Percentiles rank a stretch among this genome's conserved stretches.
Evolutionary conservation across 2,888 invertebrate species (phyloP).

Genomic region (Calephelis perditalis): DNA sequence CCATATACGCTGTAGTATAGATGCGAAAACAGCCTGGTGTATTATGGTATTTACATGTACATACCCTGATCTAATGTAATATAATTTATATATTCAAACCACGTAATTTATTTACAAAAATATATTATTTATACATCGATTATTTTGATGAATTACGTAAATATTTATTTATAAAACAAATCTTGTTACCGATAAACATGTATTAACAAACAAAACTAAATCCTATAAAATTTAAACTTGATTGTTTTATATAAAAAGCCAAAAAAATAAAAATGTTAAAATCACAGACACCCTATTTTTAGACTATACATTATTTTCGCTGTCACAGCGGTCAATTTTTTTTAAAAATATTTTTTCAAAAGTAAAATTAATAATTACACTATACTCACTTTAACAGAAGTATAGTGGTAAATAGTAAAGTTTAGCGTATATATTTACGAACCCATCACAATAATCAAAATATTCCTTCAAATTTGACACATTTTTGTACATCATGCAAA

Average conservation of each 20-base stretch:
- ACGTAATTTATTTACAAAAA: conserved; percentile 35
- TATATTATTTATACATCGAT: conserved; percentile 35
- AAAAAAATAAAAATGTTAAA: no score
- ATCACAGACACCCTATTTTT: no score
- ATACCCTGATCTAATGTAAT: conserved; percentile 29
- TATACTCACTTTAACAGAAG: no score
- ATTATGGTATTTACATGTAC: conserved; percentile 1
- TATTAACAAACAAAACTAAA: no score
- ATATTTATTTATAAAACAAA: conserved; percentile 19
- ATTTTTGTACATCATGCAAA: conserved; percentile 53
- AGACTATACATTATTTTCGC: no score
- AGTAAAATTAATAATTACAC: no score
- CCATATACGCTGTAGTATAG: conserved; percentile 23
- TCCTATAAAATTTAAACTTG: no score
- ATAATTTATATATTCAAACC: background rate
- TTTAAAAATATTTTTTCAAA: no score
- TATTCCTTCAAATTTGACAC: conserved; percentile 46
- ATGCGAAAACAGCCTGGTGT: background rate
- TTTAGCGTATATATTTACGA: conserved; percentile 4
- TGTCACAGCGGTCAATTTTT: no score
- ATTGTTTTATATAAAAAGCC: no score
- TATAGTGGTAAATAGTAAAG: no score
- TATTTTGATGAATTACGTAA: conserved; percentile 30
- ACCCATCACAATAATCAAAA: conserved; percentile 24
- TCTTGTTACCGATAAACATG: no score